Base-by-base conservation (phyloP, 2,797 vertebrate genomes). In the Sciurus vulgaris region DNA sequence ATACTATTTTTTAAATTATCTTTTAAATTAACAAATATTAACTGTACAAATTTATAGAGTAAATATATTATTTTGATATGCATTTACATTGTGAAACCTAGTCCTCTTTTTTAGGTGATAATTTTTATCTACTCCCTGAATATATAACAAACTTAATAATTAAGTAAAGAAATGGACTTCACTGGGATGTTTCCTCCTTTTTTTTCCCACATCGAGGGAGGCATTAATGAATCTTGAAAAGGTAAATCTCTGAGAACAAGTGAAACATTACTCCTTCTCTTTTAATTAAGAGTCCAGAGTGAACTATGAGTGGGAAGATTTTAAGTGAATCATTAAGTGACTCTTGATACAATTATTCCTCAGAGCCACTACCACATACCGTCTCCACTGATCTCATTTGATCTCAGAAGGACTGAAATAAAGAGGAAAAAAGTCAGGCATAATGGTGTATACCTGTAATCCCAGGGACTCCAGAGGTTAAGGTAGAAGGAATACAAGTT, bases 161-260 rank as follows among this genome's bases (percentile, higher is more conserved):
- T 41, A 65, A 54, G 17, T 26, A 20, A 20, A 51, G 49, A 91
- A 86, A 67, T 78, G 35, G 26, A 74, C 49, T 86, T 73, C 28
- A 89, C 24, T 76, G 17, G 12, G 26, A 61, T 69, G 24, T 59
- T 79, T 78, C 47, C 24, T 90, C 38, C 38, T 92, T 77, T 92
- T 35, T 70, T 84, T 86, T 89, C 70, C 12, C 51, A 56, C 47
- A 67, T 70, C 35, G 78, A 81, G 11, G 2, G 18, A 86, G 8
- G 44, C 28, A 70, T 30, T 65, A 93, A 78, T 38, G 14, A 91
- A 51, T 69, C 44, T 81, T 74, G 5, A 35, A 86, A 93, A 69
- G 41, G 22, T 47, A 86, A 95, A 56, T 91, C 67, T 92, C 91
- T 73, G 33, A 73, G 73, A 93, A 87, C 84, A 65, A 63, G 38